Percentiles rank a stretch among this genome's conserved stretches.
Conservation (phyloP, 2,113 vertebrate genomes). For the Gallinago undulata region DNA sequence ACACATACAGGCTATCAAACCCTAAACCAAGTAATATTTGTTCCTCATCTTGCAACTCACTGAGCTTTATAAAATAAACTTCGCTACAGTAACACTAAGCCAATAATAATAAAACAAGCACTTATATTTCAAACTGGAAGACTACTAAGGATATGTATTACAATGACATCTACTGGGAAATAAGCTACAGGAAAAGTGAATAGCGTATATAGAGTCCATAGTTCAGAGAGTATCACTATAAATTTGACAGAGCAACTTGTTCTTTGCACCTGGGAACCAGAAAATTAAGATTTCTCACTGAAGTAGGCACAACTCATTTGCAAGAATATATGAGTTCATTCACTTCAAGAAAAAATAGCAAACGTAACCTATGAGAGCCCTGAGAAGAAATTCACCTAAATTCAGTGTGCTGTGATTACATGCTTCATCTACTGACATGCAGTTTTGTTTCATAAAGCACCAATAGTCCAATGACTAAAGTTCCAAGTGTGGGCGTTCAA, state of each 20-base stretch:
- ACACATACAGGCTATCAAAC: background rate
- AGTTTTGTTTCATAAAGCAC: background rate
- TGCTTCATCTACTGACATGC: background rate
- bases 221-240: background rate
- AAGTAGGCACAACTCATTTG: background rate
- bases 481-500: background rate
- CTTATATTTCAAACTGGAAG: background rate
- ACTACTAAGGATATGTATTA: background rate
- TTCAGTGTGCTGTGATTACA: background rate
- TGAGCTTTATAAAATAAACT: background rate
- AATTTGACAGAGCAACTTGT: background rate
- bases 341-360: background rate
- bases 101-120: background rate
- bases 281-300: background rate
- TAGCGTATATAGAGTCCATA: background rate
- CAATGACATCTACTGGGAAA: conserved; percentile 1
- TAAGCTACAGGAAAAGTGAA: background rate
- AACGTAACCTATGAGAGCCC: background rate
- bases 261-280: background rate
- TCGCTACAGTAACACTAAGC: background rate
- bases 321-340: background rate
- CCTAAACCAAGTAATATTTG: background rate
- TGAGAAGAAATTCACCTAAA: background rate
- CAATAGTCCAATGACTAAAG: background rate
- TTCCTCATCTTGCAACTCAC: background rate